Evolutionary conservation across 2,113 vertebrate genomes (phyloP).

Genomic region (Okapia johnstoni): DNA sequence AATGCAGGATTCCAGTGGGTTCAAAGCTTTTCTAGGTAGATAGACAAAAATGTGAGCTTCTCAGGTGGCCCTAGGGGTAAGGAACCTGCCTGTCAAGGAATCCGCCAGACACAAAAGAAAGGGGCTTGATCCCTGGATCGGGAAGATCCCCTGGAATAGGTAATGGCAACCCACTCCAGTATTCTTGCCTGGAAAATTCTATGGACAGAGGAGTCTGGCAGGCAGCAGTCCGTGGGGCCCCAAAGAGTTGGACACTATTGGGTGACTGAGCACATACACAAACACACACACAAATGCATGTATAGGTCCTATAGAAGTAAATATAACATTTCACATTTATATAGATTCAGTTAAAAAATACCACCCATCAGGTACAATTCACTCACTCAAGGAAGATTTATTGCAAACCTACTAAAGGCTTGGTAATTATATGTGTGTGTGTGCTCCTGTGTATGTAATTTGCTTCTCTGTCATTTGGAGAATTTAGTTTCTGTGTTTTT

Average conservation of each 20-base stretch:
- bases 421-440: neutral
- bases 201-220: neutral
- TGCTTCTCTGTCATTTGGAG: neutral
- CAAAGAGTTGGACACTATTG: neutral
- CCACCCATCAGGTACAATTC: neutral
- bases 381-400: neutral
- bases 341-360: neutral
- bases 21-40: neutral
- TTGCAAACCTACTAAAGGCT: neutral
- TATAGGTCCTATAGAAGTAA: neutral
- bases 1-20: neutral
- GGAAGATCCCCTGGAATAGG: neutral
- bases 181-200: neutral
- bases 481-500: neutral
- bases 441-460: neutral
- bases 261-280: neutral
- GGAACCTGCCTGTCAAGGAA: neutral
- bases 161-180: neutral
- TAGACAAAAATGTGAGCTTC: neutral
- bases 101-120: neutral
- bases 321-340: neutral
- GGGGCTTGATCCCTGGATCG: neutral
- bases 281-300: neutral
- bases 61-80: neutral
- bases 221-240: neutral